phyloP scores from a whole-genome alignment of 2,113 vertebrate genomes.

The Trogon surrucura region DNA sequence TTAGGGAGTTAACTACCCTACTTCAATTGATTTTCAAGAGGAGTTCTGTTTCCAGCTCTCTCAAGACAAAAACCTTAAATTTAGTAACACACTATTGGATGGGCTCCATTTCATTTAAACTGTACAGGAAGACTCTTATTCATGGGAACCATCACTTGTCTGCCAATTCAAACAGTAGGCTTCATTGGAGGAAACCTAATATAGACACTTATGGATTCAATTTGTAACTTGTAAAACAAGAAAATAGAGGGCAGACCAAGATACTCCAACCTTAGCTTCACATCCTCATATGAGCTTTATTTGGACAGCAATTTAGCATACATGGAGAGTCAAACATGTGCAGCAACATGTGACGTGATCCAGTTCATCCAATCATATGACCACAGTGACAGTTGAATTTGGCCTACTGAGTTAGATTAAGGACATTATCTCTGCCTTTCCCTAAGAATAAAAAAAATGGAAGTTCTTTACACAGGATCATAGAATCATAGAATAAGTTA shows the following conservation, averaged over 20 bases:
- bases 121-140: background rate
- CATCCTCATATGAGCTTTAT: background rate
- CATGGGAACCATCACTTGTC: background rate
- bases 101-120: background rate
- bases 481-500: too few relatives aligned
- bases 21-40: background rate
- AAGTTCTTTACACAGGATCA: background rate
- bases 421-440: background rate
- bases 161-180: background rate
- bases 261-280: background rate
- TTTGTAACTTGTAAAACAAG: background rate
- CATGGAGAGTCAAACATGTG: background rate
- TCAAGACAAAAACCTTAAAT: constrained; percentile 11
- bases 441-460: background rate
- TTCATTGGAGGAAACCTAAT: background rate
- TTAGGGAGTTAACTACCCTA: background rate
- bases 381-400: background rate
- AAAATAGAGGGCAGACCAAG: background rate
- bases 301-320: background rate
- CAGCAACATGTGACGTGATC: background rate
- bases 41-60: background rate
- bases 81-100: background rate
- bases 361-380: background rate
- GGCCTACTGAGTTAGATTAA: background rate
- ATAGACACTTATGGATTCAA: background rate